Evolutionary conservation across 2,113 vertebrate species (phyloP).

Genomic region (Benthochromis sp.): DNA sequence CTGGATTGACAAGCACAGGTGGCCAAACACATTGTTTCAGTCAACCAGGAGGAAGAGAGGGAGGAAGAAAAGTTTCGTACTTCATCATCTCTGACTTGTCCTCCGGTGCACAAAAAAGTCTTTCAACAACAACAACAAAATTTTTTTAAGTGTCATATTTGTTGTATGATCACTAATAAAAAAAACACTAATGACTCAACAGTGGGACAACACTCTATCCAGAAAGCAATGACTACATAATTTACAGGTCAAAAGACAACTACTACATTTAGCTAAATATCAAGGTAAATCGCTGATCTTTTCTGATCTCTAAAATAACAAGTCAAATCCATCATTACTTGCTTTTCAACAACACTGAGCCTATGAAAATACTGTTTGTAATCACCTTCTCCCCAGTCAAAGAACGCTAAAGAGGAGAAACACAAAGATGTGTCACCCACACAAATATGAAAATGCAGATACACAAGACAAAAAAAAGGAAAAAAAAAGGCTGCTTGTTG

Average conservation of each 20-base stretch:
- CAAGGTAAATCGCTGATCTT: neutral
- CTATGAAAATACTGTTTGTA: slow-evolving; percentile 16
- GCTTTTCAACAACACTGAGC: neutral
- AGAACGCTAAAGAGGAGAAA: slow-evolving; percentile 53
- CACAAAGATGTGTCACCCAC: slow-evolving; percentile 10
- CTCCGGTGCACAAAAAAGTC: slow-evolving; percentile 70
- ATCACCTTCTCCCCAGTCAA: slow-evolving; percentile 73
- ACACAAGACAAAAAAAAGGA: neutral
- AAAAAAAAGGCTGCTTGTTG: neutral
- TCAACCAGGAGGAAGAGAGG: neutral
- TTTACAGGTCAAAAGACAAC: neutral
- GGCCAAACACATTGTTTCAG: neutral
- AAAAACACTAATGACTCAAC: neutral
- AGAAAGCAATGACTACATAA: neutral
- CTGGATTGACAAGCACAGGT: neutral
- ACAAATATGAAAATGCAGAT: neutral
- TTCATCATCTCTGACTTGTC: slow-evolving; percentile 58
- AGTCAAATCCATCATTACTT: neutral
- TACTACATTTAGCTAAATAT: neutral
- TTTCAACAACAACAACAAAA: slow-evolving; percentile 12
- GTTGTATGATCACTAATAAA: neutral
- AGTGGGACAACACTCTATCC: neutral
- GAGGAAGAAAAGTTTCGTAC: slow-evolving; percentile 4
- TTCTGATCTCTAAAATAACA: neutral
- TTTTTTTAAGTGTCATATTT: accelerated